Evolutionary conservation across 1,140 invertebrate species (phyloP).

Genomic region (Aphelinus certus): DNA sequence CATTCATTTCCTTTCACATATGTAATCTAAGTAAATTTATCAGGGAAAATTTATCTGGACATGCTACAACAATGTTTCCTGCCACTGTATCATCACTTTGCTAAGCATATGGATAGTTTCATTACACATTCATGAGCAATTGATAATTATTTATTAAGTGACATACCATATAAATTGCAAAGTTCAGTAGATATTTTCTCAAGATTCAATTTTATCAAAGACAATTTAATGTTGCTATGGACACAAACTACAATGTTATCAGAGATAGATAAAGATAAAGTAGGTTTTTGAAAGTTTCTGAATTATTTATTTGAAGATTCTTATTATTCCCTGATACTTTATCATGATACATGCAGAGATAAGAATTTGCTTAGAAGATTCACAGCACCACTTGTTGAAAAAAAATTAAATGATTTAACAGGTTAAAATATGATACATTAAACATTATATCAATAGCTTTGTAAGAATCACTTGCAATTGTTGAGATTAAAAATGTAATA

Average conservation of each 20-base stretch:
- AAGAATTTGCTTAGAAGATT: neutral
- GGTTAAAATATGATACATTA: no score
- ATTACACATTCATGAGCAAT: neutral
- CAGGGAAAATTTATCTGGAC: neutral
- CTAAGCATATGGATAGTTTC: neutral
- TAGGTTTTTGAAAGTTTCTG: conserved; percentile 3
- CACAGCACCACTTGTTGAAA: no score
- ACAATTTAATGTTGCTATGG: conserved; percentile 19
- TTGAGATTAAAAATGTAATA: no score
- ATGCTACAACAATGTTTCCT: neutral
- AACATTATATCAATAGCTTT: no score
- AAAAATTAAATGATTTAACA: no score
- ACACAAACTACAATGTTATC: conserved; percentile 17
- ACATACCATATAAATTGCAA: neutral
- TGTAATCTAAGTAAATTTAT: neutral
- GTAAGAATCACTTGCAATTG: no score
- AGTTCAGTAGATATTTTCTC: neutral
- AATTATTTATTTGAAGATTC: conserved; percentile 18
- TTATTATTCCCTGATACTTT: conserved; percentile 12
- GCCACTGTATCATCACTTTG: neutral
- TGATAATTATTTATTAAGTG: neutral
- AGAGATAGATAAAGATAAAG: conserved; percentile 19
- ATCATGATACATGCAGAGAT: conserved; percentile 23
- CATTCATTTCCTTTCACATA: neutral
- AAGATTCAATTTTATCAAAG: conserved; percentile 9